A percentile compares a stretch with the other conserved stretches of the same genome.
Conservation (phyloP, 2,113 vertebrate species). For the Gallinago jamesoni region DNA sequence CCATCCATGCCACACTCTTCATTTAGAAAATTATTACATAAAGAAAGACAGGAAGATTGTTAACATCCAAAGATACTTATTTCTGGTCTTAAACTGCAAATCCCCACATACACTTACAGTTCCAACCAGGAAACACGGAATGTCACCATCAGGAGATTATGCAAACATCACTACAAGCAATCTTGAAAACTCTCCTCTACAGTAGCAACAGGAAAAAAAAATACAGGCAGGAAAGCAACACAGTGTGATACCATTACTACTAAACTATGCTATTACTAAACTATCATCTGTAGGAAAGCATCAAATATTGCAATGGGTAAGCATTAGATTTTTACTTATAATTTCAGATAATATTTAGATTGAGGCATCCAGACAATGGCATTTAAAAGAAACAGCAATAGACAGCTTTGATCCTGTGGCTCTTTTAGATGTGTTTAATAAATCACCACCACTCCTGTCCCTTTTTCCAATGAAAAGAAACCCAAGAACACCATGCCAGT, state of each 20-base stretch:
- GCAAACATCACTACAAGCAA: not conserved
- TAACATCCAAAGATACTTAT: not conserved
- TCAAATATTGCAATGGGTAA: not conserved
- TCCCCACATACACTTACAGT: not conserved
- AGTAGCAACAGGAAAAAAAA: not conserved
- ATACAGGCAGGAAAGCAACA: not conserved
- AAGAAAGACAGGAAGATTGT: not conserved
- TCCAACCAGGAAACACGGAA: not conserved
- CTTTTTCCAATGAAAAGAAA: not conserved
- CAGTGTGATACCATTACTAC: not conserved
- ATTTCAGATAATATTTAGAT: not conserved
- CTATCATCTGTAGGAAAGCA: constrained; percentile 10
- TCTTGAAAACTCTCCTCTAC: not conserved
- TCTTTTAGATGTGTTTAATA: not conserved
- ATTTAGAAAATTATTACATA: not conserved
- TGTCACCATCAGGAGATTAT: not conserved
- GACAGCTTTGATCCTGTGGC: not conserved
- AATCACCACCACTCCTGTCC: not conserved
- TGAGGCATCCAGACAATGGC: not conserved
- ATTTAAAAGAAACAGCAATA: not conserved
- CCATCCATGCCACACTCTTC: not conserved
- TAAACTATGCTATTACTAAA: not conserved
- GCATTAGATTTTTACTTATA: not conserved
- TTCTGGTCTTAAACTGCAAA: not conserved
- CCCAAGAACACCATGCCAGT: not conserved